These are phyloP conservation scores for Oreochromis aureus DNA, from an alignment of 2,113 vertebrate genomes.

Conservation along the genomic window DNA sequence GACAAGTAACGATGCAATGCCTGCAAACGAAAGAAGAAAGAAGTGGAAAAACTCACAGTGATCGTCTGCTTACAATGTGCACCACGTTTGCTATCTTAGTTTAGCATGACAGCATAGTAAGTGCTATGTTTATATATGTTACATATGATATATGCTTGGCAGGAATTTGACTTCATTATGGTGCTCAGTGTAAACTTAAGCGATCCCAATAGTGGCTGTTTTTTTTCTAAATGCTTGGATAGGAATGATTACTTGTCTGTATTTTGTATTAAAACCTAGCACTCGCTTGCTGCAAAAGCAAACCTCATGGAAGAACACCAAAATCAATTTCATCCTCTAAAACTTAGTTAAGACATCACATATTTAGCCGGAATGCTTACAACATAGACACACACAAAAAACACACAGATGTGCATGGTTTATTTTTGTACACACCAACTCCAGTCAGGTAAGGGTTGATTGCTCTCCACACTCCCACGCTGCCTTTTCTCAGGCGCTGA, in stretches of 20 bases:
- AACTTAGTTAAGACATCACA: background rate
- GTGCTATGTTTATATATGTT: background rate
- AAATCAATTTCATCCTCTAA: background rate
- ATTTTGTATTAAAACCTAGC: background rate
- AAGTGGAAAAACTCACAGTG: background rate
- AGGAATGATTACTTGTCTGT: background rate
- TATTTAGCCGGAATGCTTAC: background rate
- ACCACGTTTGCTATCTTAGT: background rate
- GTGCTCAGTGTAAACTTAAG: background rate
- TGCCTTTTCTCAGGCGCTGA: conserved; percentile 88
- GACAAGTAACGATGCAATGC: conserved; percentile 82
- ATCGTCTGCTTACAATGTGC: background rate
- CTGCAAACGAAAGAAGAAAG: conserved; percentile 53
- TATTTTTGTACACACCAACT: conserved; percentile 75
- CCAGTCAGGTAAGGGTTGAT: conserved; percentile 85
- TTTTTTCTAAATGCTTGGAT: background rate
- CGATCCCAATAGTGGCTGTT: background rate
- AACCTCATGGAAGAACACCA: background rate
- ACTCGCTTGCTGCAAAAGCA: background rate
- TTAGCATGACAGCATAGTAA: background rate
- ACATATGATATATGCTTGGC: background rate
- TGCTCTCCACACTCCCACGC: conserved; percentile 84
- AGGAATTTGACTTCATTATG: background rate
- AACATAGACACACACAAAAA: background rate
- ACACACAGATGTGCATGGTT: background rate